A percentile compares a stretch with the other conserved stretches of the same genome.
phyloP scores from a whole-genome alignment of 2,797 vertebrate species.

The Sparidentex hasta region DNA sequence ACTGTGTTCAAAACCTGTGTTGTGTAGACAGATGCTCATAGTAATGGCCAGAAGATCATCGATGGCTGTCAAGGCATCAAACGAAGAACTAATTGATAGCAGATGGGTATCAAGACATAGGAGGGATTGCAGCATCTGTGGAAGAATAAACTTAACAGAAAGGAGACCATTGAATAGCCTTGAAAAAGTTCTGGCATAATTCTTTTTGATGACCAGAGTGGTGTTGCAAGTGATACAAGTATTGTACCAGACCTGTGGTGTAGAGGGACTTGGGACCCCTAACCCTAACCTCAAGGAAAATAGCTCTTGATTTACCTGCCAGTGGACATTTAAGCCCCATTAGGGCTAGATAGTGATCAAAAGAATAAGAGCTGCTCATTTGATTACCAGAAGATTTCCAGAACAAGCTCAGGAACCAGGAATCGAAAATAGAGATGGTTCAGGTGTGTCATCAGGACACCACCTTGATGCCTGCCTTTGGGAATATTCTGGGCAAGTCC shows the following conservation, averaged over 20 bases:
- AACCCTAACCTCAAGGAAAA: neutral
- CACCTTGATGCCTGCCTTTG: slow-evolving; percentile 7
- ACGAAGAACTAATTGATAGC: neutral
- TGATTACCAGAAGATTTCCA: slow-evolving; percentile 5
- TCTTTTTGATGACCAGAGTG: slow-evolving; percentile 5
- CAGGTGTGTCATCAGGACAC: slow-evolving; percentile 9
- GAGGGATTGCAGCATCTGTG: neutral
- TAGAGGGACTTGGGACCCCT: neutral
- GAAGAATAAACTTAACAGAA: no score
- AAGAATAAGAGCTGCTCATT: slow-evolving; percentile 7
- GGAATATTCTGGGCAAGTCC: neutral
- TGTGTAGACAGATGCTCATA: neutral
- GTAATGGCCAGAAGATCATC: neutral
- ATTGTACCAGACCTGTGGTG: neutral
- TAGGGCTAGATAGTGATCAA: slow-evolving; percentile 7
- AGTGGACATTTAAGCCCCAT: neutral
- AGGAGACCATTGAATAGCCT: neutral
- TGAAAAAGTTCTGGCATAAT: neutral
- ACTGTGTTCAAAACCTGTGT: neutral
- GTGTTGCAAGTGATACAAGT: neutral
- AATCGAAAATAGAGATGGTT: slow-evolving; percentile 18
- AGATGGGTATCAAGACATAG: neutral
- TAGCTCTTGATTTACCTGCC: slow-evolving; percentile 9
- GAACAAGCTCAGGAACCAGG: neutral
- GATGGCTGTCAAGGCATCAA: neutral